These are phyloP conservation scores for Chitala chitala DNA, from an alignment of 2,113 vertebrate species.

Conservation along the genomic window DNA sequence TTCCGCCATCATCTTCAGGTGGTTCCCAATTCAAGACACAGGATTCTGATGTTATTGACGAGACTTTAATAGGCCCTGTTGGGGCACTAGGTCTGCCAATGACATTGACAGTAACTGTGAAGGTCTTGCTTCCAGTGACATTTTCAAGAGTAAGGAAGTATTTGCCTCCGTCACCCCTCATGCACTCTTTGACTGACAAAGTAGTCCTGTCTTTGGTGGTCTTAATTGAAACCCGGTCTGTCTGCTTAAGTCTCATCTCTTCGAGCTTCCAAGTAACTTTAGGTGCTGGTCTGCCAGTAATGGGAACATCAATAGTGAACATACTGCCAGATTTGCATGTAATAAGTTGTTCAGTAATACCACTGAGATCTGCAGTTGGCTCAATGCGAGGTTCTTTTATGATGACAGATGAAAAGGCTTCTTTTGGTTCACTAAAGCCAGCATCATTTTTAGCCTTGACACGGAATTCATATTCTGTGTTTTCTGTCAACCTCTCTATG, in stretches of 20 bases:
- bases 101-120: slow-evolving; percentile 84
- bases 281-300: slow-evolving; percentile 87
- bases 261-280: slow-evolving; percentile 92
- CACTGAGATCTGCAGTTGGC: slow-evolving; percentile 91
- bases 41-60: slow-evolving; percentile 85
- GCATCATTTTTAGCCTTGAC: slow-evolving; percentile 91
- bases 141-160: slow-evolving; percentile 94
- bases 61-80: slow-evolving; percentile 79
- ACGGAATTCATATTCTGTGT: slow-evolving; percentile 89
- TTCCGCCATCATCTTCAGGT: slow-evolving; percentile 91
- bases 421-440: slow-evolving; percentile 79
- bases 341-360: slow-evolving; percentile 86
- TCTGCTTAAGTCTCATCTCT: slow-evolving; percentile 92
- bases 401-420: slow-evolving; percentile 80
- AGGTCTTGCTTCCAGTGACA: slow-evolving; percentile 82
- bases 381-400: slow-evolving; percentile 96
- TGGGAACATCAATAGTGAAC: slow-evolving; percentile 93
- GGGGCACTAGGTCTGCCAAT: slow-evolving; percentile 87
- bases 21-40: slow-evolving; percentile 80
- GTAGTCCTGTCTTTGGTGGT: slow-evolving; percentile 81
- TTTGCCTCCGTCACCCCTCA: slow-evolving; percentile 97
- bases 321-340: slow-evolving; percentile 79
- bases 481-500: slow-evolving; percentile 74
- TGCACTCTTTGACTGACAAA: slow-evolving; percentile 83
- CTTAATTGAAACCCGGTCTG: slow-evolving; percentile 81